Evolutionary conservation across 2,113 vertebrate genomes (phyloP).

Genomic region (Syngnathoides biaculeatus): DNA sequence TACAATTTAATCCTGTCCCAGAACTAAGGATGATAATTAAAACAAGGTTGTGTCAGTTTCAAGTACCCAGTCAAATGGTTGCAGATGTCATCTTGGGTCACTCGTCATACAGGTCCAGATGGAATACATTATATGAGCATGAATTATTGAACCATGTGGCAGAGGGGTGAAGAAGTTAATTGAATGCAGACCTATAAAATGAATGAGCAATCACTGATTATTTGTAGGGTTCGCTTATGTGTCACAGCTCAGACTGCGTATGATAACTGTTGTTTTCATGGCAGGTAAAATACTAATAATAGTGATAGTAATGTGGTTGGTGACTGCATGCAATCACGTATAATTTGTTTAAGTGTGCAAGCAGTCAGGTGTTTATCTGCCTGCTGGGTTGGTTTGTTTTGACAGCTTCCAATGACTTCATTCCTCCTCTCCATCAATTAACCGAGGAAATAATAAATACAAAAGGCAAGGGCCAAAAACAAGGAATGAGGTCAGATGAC

Average conservation of each 20-base stretch:
- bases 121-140: background rate
- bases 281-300: no score
- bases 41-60: background rate
- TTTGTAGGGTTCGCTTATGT: slow-evolving; percentile 6
- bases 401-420: slow-evolving; percentile 5
- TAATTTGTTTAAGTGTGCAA: background rate
- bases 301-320: background rate
- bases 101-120: background rate
- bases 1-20: slow-evolving; percentile 96
- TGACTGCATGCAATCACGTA: background rate
- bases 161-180: slow-evolving; percentile 10
- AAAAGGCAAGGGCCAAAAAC: no score
- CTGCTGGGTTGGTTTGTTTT: slow-evolving; percentile 7
- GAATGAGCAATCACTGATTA: slow-evolving; percentile 7
- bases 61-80: background rate
- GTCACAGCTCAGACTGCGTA: background rate
- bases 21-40: slow-evolving; percentile 70
- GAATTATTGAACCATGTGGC: slow-evolving; percentile 1
- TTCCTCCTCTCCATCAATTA: background rate
- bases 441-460: slow-evolving; percentile 17
- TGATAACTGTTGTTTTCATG: background rate
- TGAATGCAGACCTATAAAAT: slow-evolving; percentile 2
- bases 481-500: no score
- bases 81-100: background rate
- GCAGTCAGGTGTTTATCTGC: background rate